Evolutionary conservation across 1,140 invertebrate species (phyloP), one percentile per base, ranked within the genome.

Genomic region (Idris sp.): DNA sequence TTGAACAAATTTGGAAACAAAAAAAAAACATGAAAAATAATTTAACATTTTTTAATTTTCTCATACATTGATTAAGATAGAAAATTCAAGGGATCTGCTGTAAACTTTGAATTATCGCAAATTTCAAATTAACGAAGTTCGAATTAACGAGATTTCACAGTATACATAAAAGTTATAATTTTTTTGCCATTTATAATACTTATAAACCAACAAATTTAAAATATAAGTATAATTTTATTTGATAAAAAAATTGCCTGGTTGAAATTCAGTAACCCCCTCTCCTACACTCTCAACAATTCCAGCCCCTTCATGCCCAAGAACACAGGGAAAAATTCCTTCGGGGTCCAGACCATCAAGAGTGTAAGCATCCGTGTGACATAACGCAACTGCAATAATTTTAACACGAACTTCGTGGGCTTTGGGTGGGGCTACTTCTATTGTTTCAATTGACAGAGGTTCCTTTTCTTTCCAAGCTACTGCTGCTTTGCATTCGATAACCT

Each of bases 311-410:
- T 98, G 97, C 0, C 97, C 97, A 30, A 99, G 89, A 74, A 99
- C 89, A 25, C 94, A 93, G 0, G 98, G 98, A 83, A 99, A 99
- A 9, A 93, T 86, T 8, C 97, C 98, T 88, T 99, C 98, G 0
- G 97, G 93, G 88, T 99, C 98, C 68, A 92, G 89, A 8, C 98
- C 98, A 76, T 92, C 92, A 10, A 98, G 85, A 10, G 97, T 99
- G 81, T 98, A 98, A 2, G 95, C 92, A 89, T 99, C 98, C 0
- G 98, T 99, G 81, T 99, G 98, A 83, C 98, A 99, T n/a, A 99
- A 92, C 33, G 96, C 97, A 51, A 95, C 95, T 15, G 93, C 91
- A 3, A 92, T 79, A 41, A 99, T 91, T 88, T 96, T 92, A 7
- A 97, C 89, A 46, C 93, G 89, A n/a, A 94, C 92, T 90, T 96